Conservation (phyloP, 1,140 invertebrate species). For the Limonius californicus region DNA sequence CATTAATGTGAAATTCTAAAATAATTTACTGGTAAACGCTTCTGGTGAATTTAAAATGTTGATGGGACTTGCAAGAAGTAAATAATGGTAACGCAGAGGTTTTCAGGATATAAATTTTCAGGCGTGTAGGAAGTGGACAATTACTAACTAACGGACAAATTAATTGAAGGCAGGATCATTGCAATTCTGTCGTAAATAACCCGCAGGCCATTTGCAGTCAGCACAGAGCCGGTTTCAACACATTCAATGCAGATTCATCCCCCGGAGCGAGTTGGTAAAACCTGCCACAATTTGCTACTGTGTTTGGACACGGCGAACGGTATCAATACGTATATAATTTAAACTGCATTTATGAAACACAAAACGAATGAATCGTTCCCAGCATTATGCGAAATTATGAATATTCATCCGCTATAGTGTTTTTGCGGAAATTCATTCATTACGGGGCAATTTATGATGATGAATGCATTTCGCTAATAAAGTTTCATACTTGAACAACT, state of each 20-base stretch:
- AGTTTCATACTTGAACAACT: not conserved
- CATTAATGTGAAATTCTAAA: too few species aligned
- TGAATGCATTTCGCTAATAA: not conserved
- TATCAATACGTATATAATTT: not conserved
- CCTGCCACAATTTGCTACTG: slow-evolving; percentile 5
- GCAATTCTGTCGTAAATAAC: slow-evolving; percentile 25
- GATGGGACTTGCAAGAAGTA: too few species aligned
- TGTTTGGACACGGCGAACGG: not conserved
- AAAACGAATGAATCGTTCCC: too few species aligned
- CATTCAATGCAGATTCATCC: slow-evolving; percentile 21
- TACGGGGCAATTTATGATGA: not conserved
- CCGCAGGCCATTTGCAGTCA: slow-evolving; percentile 4
- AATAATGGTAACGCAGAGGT: too few species aligned
- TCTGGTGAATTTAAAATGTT: too few species aligned
- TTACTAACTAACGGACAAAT: slow-evolving; percentile 37
- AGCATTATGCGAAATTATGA: too few species aligned
- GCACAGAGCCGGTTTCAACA: slow-evolving; percentile 5
- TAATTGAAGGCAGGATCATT: slow-evolving; percentile 34
- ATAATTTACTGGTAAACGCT: too few species aligned
- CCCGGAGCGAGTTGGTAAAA: not conserved
- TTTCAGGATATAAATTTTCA: not conserved
- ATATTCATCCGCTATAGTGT: too few species aligned
- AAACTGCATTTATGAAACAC: not conserved
- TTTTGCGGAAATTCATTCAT: too few species aligned
- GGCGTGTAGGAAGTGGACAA: slow-evolving; percentile 33